Evolutionary conservation across 2,797 vertebrate species (phyloP), one percentile per base, ranked within the genome.

Genomic region (Oophaga sylvatica): DNA sequence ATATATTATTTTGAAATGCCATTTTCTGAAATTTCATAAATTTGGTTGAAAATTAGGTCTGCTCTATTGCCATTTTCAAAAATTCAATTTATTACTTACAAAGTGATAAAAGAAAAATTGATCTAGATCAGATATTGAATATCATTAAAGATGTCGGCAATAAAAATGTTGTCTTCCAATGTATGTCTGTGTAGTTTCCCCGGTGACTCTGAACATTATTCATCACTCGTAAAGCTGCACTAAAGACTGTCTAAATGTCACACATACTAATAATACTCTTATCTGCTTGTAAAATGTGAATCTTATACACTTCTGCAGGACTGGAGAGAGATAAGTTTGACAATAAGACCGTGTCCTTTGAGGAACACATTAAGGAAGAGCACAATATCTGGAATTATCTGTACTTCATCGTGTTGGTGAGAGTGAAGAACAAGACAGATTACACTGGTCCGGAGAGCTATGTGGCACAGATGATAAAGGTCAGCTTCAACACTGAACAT

Each of bases 381-480:
- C 98, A 99, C 94, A 99, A 99, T 93, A 99, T 99, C 95, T 99
- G 98, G 98, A 98, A 98, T 94, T 99, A 99, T 92, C 93, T 99
- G 88, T 98, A 98, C 93, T 99, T 99, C 93, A 98, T 99, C 0
- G 98, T 99, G 77, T 94, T 99, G 92, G 95, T 99, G 87, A 92
- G 96, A 0, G 98, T 98, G 93, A 99, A 99, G 90, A 98, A 98
- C 94, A 97, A 96, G 93, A 99, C 98, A 0, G 98, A 99, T 93
- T 99, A 98, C 94, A 99, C 98, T 0, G 98, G 98, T 0, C 98
- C 98, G 0, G 98, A 99, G 95, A 99, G 98, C 93, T 99, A 99
- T 9, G 98, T 99, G 75, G 97, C 96, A 0, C 96, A 95, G 92
- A 99, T 99, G 98, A 98, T 99, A 91, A 98, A 98, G 95, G 98